Conservation (phyloP, 2,797 vertebrate genomes). For the Cheirogaleus major region DNA sequence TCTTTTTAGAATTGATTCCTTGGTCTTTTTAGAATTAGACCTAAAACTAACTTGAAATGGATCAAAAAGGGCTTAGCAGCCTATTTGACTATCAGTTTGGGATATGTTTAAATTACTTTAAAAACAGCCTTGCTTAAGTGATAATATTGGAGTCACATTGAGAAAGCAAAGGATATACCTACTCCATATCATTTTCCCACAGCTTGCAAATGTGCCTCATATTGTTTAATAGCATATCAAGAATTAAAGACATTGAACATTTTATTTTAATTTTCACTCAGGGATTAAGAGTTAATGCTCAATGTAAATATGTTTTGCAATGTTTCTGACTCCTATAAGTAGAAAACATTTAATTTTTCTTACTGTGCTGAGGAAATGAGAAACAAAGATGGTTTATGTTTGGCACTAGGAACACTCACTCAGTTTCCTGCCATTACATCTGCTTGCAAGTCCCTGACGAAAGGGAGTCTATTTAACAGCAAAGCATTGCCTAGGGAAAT, state of each 20-base stretch:
- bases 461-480: not conserved
- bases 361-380: conserved; percentile 3
- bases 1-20: not conserved
- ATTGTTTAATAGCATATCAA: conserved; percentile 32
- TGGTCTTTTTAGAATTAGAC: not conserved
- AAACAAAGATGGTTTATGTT: not conserved
- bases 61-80: not conserved
- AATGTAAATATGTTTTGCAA: not conserved
- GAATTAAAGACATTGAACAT: conserved; percentile 27
- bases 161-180: not conserved
- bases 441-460: not conserved
- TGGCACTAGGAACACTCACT: not conserved
- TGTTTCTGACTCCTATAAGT: not conserved
- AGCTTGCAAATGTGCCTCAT: not conserved
- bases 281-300: not conserved
- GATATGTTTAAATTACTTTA: not conserved
- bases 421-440: not conserved
- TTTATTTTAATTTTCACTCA: conserved; percentile 46
- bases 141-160: not conserved
- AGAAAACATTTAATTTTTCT: conserved; percentile 40
- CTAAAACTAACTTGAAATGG: not conserved
- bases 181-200: not conserved
- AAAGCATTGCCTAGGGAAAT: not conserved
- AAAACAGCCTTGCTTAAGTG: not conserved
- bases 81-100: not conserved